Conservation (phyloP, 64 coral and sea anemone species). For the Montipora cactus region DNA sequence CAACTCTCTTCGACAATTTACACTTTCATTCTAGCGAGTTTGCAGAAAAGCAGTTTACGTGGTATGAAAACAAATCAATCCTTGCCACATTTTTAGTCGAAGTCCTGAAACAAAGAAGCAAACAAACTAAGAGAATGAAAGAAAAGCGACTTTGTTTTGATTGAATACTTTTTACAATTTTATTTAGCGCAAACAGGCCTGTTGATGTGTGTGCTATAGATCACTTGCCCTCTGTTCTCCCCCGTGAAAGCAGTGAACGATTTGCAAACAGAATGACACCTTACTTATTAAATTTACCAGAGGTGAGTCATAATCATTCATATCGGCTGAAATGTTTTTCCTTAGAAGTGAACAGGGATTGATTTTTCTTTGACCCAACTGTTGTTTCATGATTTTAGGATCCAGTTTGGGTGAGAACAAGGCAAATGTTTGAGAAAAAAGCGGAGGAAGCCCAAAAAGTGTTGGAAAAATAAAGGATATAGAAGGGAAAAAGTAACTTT, state of each 20-base stretch:
- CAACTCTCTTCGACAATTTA: too few species aligned
- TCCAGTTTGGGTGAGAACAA: constrained; percentile 54
- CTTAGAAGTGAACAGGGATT: background rate
- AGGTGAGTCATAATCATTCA: constrained; percentile 12
- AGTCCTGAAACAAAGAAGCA: too few species aligned
- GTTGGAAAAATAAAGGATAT: background rate
- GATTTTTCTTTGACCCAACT: background rate
- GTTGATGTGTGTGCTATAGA: constrained; percentile 68
- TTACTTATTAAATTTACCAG: constrained; percentile 50
- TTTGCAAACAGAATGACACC: constrained; percentile 65
- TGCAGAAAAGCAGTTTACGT: too few species aligned
- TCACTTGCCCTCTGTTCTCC: constrained; percentile 60
- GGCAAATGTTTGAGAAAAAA: constrained; percentile 61
- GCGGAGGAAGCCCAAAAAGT: constrained; percentile 33
- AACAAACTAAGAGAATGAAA: too few species aligned
- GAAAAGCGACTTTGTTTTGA: background rate
- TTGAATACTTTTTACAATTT: background rate
- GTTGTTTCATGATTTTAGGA: background rate
- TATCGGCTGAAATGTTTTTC: background rate
- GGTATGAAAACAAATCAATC: too few species aligned
- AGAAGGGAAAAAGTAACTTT: too few species aligned
- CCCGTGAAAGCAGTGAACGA: constrained; percentile 54
- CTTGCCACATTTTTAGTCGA: too few species aligned
- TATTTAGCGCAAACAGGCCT: constrained; percentile 29
- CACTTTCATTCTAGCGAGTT: too few species aligned